Base-by-base conservation (phyloP, 2,797 vertebrate genomes). In the Notolepis coatsorum region DNA sequence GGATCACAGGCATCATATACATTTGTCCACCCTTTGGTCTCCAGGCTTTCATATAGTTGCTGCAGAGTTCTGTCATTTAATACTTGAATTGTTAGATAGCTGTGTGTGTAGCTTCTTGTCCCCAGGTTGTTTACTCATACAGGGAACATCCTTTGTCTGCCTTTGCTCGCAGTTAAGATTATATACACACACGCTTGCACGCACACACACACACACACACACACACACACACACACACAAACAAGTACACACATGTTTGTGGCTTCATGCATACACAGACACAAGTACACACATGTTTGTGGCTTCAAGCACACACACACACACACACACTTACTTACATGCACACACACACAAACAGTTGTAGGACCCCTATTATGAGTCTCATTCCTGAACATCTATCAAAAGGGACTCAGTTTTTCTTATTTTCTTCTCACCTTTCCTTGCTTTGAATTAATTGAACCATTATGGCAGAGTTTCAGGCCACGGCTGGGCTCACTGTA, bases 361-460 rank as follows among this genome's bases (percentile, higher is more conserved):
- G 20, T 25, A 38, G 38, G 61, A 23, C 61, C 9, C 17, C 0
- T 17, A 1, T 56, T 43, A 42, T 47, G 5, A 17, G 71, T 75
- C 47, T 13, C 45, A 5, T 51, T 47, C 37, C 2, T 7, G 20
- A 75, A 84, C 67, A 27, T 48, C 5, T 35, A 48, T 57, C 39
- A 68, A 80, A 33, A 84, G 17, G 48, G 65, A 56, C 65, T 51
- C 46, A 5, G 64, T 49, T 51, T 24, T 48, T 83, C n/a, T 72
- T 82, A 68, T 82, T 86, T n/a, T 74, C 61, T 77, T 76, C 68
- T 46, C 49, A 71, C 80, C n/a, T n/a, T n/a, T n/a, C n/a, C n/a
- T n/a, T n/a, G n/a, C n/a, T n/a, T n/a, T n/a, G n/a, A n/a, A 42
- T 42, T 39, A 23, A 23, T 28, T 42, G 1, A 42, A 43, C 17